A percentile compares a stretch with the other conserved stretches of the same genome.
Conservation (phyloP, 35 echinoderm and acorn worm species). For the Strongylocentrotus purpuratus region DNA sequence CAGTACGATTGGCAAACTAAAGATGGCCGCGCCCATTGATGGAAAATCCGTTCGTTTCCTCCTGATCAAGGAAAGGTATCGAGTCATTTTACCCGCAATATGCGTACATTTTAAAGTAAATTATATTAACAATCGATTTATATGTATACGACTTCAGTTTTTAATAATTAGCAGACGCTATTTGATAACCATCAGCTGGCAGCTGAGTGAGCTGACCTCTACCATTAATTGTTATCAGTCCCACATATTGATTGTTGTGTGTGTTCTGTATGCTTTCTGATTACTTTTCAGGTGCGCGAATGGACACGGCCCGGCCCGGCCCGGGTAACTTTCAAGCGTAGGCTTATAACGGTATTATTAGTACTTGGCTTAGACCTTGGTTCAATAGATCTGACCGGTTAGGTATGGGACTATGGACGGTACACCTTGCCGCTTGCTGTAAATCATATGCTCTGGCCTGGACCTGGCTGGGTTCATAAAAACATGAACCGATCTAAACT, state of each 20-base stretch:
- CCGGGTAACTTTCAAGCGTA: too few relatives aligned
- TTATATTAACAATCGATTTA: background rate
- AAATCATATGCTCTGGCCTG: too few relatives aligned
- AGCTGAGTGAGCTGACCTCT: background rate
- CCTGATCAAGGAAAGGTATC: background rate
- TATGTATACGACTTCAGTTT: background rate
- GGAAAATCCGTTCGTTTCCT: background rate
- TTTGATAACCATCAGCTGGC: background rate
- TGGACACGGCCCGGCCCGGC: too few relatives aligned
- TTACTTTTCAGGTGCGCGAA: too few relatives aligned
- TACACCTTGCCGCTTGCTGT: too few relatives aligned
- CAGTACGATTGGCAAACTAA: background rate
- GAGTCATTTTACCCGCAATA: background rate
- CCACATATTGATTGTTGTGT: background rate
- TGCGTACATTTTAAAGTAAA: background rate
- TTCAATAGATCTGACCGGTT: too few relatives aligned
- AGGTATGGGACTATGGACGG: too few relatives aligned
- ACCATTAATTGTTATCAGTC: background rate
- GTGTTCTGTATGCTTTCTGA: too few relatives aligned
- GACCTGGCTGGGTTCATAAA: too few relatives aligned
- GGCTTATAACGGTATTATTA: too few relatives aligned
- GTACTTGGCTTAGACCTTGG: too few relatives aligned
- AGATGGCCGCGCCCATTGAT: constrained; percentile 45
- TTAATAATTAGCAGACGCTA: background rate
- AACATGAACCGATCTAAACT: too few relatives aligned